A percentile compares a stretch with the other conserved stretches of the same genome.
Conservation (phyloP, 2,888 invertebrate species). For the Gortyna flavago region DNA sequence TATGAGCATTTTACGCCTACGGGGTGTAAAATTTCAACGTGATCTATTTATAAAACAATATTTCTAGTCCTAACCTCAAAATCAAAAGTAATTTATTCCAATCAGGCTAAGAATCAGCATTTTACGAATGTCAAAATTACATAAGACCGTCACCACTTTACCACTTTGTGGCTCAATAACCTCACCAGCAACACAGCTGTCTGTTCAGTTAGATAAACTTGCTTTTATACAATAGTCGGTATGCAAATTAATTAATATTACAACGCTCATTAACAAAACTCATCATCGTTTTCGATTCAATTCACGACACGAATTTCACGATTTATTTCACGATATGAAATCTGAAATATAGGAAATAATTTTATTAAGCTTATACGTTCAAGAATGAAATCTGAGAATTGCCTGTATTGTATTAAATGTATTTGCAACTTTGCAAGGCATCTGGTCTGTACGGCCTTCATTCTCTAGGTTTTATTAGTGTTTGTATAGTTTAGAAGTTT, state of each 20-base stretch:
- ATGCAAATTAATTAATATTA: too few species aligned
- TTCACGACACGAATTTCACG: too few species aligned
- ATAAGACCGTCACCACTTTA: too few species aligned
- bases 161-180: too few species aligned
- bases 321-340: too few species aligned
- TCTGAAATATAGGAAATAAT: background rate
- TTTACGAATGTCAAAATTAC: too few species aligned
- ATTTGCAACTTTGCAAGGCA: background rate
- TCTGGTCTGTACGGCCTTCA: background rate
- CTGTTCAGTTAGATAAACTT: too few species aligned
- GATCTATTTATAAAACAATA: background rate
- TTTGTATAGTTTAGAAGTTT: slow-evolving; percentile 19
- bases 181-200: too few species aligned
- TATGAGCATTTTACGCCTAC: background rate
- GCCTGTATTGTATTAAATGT: slow-evolving; percentile 13
- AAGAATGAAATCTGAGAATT: background rate
- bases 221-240: too few species aligned
- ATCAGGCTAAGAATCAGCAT: too few species aligned
- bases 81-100: too few species aligned
- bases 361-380: background rate
- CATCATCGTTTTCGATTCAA: background rate
- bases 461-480: slow-evolving; percentile 20
- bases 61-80: background rate
- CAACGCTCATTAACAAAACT: background rate
- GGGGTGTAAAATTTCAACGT: background rate